Percentiles rank a stretch among this genome's conserved stretches.
Evolutionary conservation across 2,888 invertebrate species (phyloP).

Genomic region (Carterocephalus palaemon): DNA sequence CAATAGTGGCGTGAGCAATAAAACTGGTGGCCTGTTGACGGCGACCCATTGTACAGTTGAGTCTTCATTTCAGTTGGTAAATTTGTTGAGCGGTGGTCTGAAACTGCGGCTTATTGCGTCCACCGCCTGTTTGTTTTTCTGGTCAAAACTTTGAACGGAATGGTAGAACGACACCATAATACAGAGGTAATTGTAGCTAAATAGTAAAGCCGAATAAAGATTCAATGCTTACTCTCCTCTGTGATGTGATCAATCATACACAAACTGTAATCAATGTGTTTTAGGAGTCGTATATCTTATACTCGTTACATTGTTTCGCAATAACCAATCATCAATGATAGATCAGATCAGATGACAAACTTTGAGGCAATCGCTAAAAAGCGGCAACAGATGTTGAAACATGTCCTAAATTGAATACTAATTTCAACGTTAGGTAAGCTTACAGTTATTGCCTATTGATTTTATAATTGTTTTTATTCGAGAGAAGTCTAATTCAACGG

Average conservation of each 20-base stretch:
- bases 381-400: no score
- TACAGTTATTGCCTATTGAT: no score
- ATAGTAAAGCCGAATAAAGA: conserved; percentile 62
- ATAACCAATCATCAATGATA: no score
- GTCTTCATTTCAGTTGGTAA: conserved; percentile 73
- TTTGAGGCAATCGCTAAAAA: no score
- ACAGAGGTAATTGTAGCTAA: no score
- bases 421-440: no score
- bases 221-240: conserved; percentile 39
- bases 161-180: conserved; percentile 55
- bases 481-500: no score
- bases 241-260: conserved; percentile 16
- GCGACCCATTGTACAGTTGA: conserved; percentile 51
- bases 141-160: conserved; percentile 67
- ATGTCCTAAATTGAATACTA: no score
- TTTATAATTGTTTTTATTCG: no score
- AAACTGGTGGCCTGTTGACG: conserved; percentile 68
- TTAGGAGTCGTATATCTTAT: no score
- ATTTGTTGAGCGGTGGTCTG: conserved; percentile 68
- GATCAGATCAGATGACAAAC: no score
- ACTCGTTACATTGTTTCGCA: no score
- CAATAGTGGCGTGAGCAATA: conserved; percentile 67
- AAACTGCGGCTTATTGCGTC: conserved; percentile 73
- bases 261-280: conserved; percentile 38
- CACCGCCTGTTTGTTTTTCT: conserved; percentile 60